Conservation (phyloP, 2,113 vertebrate species). For the Oenanthe melanoleuca region DNA sequence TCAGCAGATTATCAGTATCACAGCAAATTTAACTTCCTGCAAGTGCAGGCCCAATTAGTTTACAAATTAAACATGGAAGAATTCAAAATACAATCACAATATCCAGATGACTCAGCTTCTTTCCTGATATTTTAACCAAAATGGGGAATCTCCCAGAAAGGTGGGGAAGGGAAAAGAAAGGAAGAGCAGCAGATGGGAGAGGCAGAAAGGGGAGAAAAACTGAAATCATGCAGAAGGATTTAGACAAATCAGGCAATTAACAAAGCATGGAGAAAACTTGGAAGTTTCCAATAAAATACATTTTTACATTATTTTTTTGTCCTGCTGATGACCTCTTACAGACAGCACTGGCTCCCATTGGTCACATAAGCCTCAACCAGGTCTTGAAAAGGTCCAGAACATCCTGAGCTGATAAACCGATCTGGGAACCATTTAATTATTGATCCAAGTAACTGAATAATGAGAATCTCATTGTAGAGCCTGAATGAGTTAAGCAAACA, state of each 20-base stretch:
- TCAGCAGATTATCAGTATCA: not conserved
- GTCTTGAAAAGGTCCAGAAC: not conserved
- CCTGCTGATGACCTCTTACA: not conserved
- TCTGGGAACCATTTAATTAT: not conserved
- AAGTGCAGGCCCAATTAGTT: not conserved
- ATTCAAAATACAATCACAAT: not conserved
- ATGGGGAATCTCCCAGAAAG: not conserved
- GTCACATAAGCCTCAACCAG: not conserved
- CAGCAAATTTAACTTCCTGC: not conserved
- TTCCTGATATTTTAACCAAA: not conserved
- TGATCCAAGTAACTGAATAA: not conserved
- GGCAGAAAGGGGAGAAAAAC: not conserved
- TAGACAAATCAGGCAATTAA: not conserved
- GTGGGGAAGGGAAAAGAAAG: not conserved
- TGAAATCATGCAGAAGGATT: not conserved
- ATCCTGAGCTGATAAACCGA: not conserved
- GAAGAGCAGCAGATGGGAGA: not conserved
- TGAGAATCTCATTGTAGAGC: not conserved
- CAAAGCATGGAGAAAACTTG: accelerated
- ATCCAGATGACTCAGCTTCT: not conserved
- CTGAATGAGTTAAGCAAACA: not conserved
- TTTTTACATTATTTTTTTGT: not conserved
- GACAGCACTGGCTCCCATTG: accelerated
- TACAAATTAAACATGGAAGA: not conserved
- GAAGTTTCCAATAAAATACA: not conserved